Percentiles rank a stretch among this genome's conserved stretches.
phyloP scores from a whole-genome alignment of 2,888 invertebrate genomes.

The Phyllotreta cruciferae region DNA sequence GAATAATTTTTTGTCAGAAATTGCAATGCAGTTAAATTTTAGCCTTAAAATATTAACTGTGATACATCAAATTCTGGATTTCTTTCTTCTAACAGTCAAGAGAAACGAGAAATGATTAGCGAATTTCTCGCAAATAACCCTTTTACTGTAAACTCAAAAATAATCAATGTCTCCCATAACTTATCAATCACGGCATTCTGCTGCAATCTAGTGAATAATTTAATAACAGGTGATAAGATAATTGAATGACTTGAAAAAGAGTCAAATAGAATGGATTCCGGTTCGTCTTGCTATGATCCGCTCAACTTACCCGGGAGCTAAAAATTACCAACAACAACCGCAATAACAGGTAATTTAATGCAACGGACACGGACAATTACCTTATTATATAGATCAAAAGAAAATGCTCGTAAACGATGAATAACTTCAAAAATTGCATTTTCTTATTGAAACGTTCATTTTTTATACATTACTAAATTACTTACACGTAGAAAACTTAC shows the following conservation, averaged over 20 bases:
- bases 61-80: conserved; percentile 43
- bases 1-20: conserved; percentile 39
- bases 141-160: conserved; percentile 11
- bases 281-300: not conserved
- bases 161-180: not conserved
- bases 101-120: conserved; percentile 37
- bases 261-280: not conserved
- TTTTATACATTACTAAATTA: no score
- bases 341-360: not conserved
- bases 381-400: not conserved
- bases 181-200: no score
- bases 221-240: not conserved
- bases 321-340: not conserved
- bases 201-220: not conserved
- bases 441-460: no score
- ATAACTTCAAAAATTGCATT: no score
- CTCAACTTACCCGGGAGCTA: conserved; percentile 4
- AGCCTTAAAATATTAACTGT: conserved; percentile 40
- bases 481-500: no score
- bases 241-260: not conserved
- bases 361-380: not conserved
- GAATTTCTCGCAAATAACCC: conserved; percentile 31
- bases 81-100: conserved; percentile 42
- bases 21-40: conserved; percentile 41
- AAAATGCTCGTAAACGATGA: no score